Evolutionary conservation across 37 sponge, comb jelly and placozoan genomes (phyloP), one percentile per base, ranked within the genome.

Genomic region (Bolinopsis microptera): DNA sequence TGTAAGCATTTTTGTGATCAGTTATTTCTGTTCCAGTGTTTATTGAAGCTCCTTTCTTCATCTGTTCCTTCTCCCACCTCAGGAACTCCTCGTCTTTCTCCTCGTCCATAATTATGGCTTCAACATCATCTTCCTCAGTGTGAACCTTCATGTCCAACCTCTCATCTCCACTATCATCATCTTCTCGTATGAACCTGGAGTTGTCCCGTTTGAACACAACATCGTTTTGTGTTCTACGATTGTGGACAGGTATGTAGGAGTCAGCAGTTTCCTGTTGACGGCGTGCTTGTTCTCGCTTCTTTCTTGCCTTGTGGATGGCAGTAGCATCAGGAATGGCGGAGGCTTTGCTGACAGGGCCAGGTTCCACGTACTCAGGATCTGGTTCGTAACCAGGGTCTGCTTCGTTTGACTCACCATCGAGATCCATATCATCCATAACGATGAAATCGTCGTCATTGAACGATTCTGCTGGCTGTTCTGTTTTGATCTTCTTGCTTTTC

Each of bases 71-170:
- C 82, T 80, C 82, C 82, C 82, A 80, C 38, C 30, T 33, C 16
- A 80, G 2, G 22, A 33, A 80, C 37, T 80, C 82, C 37, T 80
- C 82, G 2, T 80, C 82, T 30, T 36, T 80, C 32, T 80, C 82
- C 82, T 80, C 82, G 1, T 35, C 82, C 3, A 80, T 34, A 16
- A 32, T 3, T 2, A 35, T 80, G 16, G 1, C 38, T 8, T 70
- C 74, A 3, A 70, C 21, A 70, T 70, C 74, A 70, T 70, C 74
- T 22, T 80, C 82, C 22, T 80, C 82, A 8, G 82, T 80, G 82
- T 80, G 82, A 80, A 80, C 82, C 32, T 35, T 80, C 82, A 80
- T 80, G 38, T 80, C 82, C 3, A 80, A 9, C 32, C 82, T 33
- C 8, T 35, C 82, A 16, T 80, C 82, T 21, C 38, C 82, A 33